These are phyloP conservation scores for Rotaria socialis DNA, from an alignment of 2,888 invertebrate genomes.

Conservation along the genomic window DNA sequence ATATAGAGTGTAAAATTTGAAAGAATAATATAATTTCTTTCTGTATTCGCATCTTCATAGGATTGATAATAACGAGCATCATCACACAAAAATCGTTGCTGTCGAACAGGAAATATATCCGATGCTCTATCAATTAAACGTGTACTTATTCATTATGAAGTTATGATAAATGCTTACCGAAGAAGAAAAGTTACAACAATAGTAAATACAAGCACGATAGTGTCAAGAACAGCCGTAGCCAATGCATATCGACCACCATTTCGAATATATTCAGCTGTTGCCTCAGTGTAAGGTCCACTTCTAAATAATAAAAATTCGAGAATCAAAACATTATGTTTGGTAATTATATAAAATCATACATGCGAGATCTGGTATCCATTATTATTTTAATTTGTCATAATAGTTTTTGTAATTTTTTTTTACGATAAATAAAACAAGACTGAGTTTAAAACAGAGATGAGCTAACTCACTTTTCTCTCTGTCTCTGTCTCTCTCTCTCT, in stretches of 20 bases:
- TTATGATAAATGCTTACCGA: background rate
- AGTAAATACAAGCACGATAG: constrained; percentile 19
- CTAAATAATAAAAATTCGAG: background rate
- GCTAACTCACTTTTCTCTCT: background rate
- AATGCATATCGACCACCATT: constrained; percentile 33
- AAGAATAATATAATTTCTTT: constrained; percentile 16
- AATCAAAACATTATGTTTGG: background rate
- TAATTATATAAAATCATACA: background rate
- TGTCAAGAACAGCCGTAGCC: constrained; percentile 22
- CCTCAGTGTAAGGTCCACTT: background rate
- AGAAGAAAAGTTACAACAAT: constrained; percentile 33
- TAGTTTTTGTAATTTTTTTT: background rate
- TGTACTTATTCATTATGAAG: background rate
- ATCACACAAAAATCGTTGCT: constrained; percentile 31
- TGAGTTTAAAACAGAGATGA: background rate
- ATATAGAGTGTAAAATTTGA: background rate
- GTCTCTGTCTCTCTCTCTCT: background rate
- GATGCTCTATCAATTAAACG: background rate
- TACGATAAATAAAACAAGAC: background rate
- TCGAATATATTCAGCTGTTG: constrained; percentile 26
- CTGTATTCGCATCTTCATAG: constrained; percentile 2
- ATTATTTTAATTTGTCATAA: background rate
- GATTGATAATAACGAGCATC: constrained; percentile 37
- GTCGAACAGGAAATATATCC: constrained; percentile 33
- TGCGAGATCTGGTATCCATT: constrained; percentile 6